Base-by-base conservation (phyloP, 2,113 vertebrate genomes). In the Alaudala cheleensis region DNA sequence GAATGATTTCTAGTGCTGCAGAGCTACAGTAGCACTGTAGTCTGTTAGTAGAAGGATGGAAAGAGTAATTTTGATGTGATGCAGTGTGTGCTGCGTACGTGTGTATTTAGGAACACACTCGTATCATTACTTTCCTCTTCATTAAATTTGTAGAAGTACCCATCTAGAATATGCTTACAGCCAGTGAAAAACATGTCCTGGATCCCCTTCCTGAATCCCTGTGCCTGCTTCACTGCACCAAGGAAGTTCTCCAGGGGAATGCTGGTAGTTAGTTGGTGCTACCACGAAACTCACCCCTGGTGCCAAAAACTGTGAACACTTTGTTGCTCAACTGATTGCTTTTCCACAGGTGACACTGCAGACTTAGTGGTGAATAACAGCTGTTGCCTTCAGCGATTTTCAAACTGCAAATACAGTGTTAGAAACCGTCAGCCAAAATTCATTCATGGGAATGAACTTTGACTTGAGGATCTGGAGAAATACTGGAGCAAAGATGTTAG, bases 1-100 rank as follows among this genome's bases (percentile, higher is more conserved):
- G 72, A 67, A 85, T 95, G 67, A 77, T 90, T 84, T 86, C 37
- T 90, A 47, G 54, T 85, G 47, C 40, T 93, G 93, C 85, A 85
- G 57, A 92, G 91, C 85, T 87, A 11, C 37, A 15, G 42, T 60
- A 67, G 37, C 18, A 23, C 50, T 39, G 33, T 81, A 61, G 62
- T 65, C 42, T 80, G 26, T 44, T 72, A 53, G 51, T 42, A 67
- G 61, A 90, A 29, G 60, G 64, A 86, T 65, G 50, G 39, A 65
- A 54, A 77, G 76, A 42, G 20, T 70, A 20, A 72, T 79, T 90
- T 76, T 53, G 62, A 31, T 62, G 44, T 86, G 22, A 16, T 81
- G 24, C 79, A 50, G 33, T 50, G 34, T 79, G 14, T 80, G 50
- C 73, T 85, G 33, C n/a, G 9, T 92, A 40, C 0, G 0, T 86